Conservation (phyloP, 2,113 vertebrate genomes). For the Lynx canadensis region DNA sequence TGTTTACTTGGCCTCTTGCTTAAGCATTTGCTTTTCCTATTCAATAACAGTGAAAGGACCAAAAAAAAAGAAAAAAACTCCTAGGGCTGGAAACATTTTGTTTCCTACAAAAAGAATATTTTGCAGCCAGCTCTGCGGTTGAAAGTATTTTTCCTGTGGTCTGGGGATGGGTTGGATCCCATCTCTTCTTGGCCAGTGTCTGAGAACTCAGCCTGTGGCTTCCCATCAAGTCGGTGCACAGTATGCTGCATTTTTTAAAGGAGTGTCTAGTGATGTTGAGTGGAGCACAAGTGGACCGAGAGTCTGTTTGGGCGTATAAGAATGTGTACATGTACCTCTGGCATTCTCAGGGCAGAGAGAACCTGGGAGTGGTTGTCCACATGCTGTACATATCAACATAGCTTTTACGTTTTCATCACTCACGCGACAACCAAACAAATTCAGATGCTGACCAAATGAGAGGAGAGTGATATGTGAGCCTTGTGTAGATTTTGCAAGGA, state of each 20-base stretch:
- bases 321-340: background rate
- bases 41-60: conserved; percentile 75
- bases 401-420: conserved; percentile 73
- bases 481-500: conserved; percentile 68
- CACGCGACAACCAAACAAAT: conserved; percentile 64
- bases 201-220: conserved; percentile 76
- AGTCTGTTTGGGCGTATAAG: conserved; percentile 45
- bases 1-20: conserved; percentile 78
- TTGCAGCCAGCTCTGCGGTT: conserved; percentile 79
- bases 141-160: conserved; percentile 83
- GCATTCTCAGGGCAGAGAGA: background rate
- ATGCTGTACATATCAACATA: conserved; percentile 63
- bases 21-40: conserved; percentile 73
- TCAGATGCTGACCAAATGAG: conserved; percentile 64
- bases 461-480: conserved; percentile 55
- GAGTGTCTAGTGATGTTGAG: conserved; percentile 40
- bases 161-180: conserved; percentile 77
- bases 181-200: conserved; percentile 72
- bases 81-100: conserved; percentile 77
- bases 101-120: conserved; percentile 81
- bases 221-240: conserved; percentile 73
- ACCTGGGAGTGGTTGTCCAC: conserved; percentile 72
- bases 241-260: conserved; percentile 48
- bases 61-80: conserved; percentile 15
- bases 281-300: background rate